Evolutionary conservation across 2,113 vertebrate species (phyloP).

Genomic region (Micromys minutus): DNA sequence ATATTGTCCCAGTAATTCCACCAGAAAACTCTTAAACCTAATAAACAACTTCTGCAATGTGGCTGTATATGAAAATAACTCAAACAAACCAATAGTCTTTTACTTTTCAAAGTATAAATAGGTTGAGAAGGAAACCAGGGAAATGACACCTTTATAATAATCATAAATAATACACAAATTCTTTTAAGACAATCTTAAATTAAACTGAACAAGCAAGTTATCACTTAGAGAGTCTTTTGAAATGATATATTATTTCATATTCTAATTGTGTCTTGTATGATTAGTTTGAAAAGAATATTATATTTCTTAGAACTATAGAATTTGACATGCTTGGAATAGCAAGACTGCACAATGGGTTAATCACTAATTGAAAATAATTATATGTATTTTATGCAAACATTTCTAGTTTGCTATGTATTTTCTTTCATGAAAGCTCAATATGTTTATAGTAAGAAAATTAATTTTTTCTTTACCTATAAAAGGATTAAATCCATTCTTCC

Average conservation of each 20-base stretch:
- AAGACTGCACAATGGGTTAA: not conserved
- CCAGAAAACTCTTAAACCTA: no score
- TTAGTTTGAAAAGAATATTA: not conserved
- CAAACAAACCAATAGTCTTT: no score
- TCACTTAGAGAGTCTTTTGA: not conserved
- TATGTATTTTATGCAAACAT: not conserved
- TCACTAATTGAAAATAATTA: not conserved
- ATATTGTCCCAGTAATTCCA: no score
- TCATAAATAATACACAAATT: no score
- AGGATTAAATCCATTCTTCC: not conserved
- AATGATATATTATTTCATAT: no score
- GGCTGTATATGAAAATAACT: no score
- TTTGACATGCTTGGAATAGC: not conserved
- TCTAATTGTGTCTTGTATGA: not conserved
- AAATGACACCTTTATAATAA: no score
- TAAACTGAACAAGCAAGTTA: not conserved
- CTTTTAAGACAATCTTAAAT: not conserved
- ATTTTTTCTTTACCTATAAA: no score
- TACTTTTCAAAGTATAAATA: no score
- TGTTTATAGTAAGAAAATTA: not conserved
- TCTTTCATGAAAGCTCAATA: not conserved
- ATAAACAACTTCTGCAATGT: no score
- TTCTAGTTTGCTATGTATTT: not conserved
- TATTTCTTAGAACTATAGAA: not conserved
- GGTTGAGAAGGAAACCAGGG: no score